Base-by-base conservation (phyloP, 1,140 invertebrate genomes). In the Diorhabda elongata region DNA sequence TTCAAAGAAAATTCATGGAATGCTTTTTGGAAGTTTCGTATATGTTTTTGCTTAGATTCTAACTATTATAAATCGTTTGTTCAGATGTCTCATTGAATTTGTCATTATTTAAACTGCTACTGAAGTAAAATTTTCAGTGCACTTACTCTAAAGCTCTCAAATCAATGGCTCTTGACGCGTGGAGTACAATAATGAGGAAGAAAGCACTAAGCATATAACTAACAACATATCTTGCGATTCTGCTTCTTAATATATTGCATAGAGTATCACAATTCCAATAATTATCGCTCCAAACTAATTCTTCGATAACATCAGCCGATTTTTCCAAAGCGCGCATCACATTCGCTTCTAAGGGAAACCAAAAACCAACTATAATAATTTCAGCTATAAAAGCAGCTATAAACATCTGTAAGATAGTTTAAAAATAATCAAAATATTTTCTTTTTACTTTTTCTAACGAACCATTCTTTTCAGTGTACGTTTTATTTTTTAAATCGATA, bases 351-450 rank as follows among this genome's bases (percentile, higher is more conserved):
- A 80, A 66, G 3, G 78, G 78, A 68, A 78, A 77, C 78, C 78
- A 80, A 56, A 80, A 79, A 44, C 76, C 70, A n/a, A 71, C 74
- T 64, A 80, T 75, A n/a, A 77, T 71, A 44, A 74, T 67, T 72
- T 80, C 77, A 67, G 77, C 74, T n/a, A 78, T 43, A 44, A 78
- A 77, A 44, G 74, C 64, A 26, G 75, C 65, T 2, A 73, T 62
- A 42, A 79, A 64, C 61, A 77, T 77, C 78, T 79, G 68, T 56
- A 73, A 75, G 41, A 68, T 68, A 41, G 11, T 66, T 66, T 42
- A 66, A 58, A n/a, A 44, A 44, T 52, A 8, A 43, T 26, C 26
- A 26, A 26, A 26, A 26, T 26, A 26, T 26, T 26, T 26, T 1
- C 26, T 26, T 26, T 26, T 26, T 26, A 26, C 26, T 26, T 26